These are phyloP conservation scores for Drosophila rubida DNA, from an alignment of 2,888 invertebrate genomes.

Conservation along the genomic window DNA sequence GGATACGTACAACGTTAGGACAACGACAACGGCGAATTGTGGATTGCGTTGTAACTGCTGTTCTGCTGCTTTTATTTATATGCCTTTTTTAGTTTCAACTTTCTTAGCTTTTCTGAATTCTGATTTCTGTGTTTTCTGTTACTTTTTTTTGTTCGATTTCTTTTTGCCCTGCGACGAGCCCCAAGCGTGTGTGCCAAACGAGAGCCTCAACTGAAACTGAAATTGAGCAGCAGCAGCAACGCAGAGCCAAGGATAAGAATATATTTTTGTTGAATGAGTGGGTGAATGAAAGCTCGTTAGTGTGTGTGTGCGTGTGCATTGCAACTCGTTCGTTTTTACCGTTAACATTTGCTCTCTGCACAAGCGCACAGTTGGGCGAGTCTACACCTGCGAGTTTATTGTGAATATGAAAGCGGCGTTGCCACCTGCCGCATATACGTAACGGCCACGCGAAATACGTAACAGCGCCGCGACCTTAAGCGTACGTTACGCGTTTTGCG, in stretches of 20 bases:
- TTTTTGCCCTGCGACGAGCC: slow-evolving; percentile 68
- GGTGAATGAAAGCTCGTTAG: slow-evolving; percentile 58
- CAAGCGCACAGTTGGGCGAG: slow-evolving; percentile 60
- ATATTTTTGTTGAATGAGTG: slow-evolving; percentile 77
- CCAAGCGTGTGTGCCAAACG: slow-evolving; percentile 76
- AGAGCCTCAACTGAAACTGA: slow-evolving; percentile 73
- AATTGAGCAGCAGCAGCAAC: slow-evolving; percentile 45
- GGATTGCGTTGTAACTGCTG: slow-evolving; percentile 5
- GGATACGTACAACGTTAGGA: slow-evolving; percentile 57
- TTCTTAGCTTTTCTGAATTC: slow-evolving; percentile 24
- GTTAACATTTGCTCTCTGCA: slow-evolving; percentile 46
- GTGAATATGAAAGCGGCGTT: slow-evolving; percentile 52
- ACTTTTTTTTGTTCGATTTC: slow-evolving; percentile 16
- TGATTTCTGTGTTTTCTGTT: slow-evolving; percentile 25
- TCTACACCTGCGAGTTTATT: slow-evolving; percentile 22
- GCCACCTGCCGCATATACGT: slow-evolving; percentile 32
- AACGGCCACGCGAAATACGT: slow-evolving; percentile 11
- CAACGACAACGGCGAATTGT: slow-evolving; percentile 28
- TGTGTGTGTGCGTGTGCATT: slow-evolving; percentile 19
- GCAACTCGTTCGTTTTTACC: slow-evolving; percentile 59
- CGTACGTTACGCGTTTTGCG: slow-evolving; percentile 30
- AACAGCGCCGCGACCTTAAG: slow-evolving; percentile 30
- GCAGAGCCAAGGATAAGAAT: slow-evolving; percentile 51
- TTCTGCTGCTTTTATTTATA: slow-evolving; percentile 25
- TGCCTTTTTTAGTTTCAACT: slow-evolving; percentile 22